Base-by-base conservation (phyloP, 1,140 invertebrate species). In the Ceratina japonica region DNA sequence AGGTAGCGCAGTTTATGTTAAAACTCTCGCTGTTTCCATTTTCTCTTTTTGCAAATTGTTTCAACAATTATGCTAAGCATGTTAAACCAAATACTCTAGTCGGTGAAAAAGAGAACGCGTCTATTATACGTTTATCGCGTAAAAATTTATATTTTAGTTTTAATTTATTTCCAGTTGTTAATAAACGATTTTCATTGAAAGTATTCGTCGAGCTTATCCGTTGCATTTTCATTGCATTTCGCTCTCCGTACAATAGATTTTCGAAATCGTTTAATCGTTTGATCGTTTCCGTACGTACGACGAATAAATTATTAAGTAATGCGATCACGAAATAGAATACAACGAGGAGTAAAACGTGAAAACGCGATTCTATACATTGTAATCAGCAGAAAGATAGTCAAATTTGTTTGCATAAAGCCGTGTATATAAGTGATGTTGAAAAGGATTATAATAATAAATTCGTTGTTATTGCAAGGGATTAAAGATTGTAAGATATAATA, bases 201-300 rank as follows among this genome's bases (percentile, higher is more conserved):
- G 58, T 58, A n/a, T 51, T 22, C 18, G 54, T 61, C 62, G 18
- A 74, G 27, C 15, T 54, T 73, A 37, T 44, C 31, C 31, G 56
- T 75, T 80, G 78, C 78, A 80, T 80, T 80, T 75, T 56, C 16
- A 37, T n/a, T 75, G 72, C 72, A 80, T 80, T 80, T 75, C 64
- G 13, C 75, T 62, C 8, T 74, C 37, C 16, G n/a, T 71, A 44
- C 10, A 18, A 22, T 59, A n/a, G 56, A 20, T 31, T 63, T 22
- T 56, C 37, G 61, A 63, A 78, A 63, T 72, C 22, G 31, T 72
- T 63, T 63, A 3, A 62, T 8, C 20, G n/a, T 52, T 37, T 52
- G 12, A 59, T 59, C 24, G 52, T 69, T 75, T 70, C 37, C 5
- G 37, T 61, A 63, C 20, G 58, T 27, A 77, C 18, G 63, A 51